Evolutionary conservation across 1,140 invertebrate species (phyloP).

Genomic region (Caenorhabditis tropicalis): DNA sequence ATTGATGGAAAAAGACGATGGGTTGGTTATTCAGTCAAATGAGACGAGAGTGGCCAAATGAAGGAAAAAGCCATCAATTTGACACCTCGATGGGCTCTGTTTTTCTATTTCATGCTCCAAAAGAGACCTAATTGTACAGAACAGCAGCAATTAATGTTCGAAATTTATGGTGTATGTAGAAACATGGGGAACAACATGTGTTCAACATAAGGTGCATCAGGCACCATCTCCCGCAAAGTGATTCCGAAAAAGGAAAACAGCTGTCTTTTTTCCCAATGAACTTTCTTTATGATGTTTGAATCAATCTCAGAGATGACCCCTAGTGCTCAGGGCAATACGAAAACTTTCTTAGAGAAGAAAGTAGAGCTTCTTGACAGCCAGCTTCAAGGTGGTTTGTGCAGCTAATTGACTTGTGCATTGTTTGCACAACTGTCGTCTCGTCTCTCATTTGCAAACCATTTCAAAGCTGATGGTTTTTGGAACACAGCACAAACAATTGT

Average conservation of each 20-base stretch:
- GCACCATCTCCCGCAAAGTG: background rate
- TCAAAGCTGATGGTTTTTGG: background rate
- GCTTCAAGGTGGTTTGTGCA: slow-evolving; percentile 38
- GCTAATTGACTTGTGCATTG: slow-evolving; percentile 31
- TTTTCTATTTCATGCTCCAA: slow-evolving; percentile 18
- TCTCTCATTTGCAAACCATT: slow-evolving; percentile 37
- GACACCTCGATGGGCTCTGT: slow-evolving; percentile 16
- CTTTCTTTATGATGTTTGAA: background rate
- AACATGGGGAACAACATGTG: slow-evolving; percentile 39
- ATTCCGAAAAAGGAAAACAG: background rate
- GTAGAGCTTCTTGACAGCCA: slow-evolving; percentile 16
- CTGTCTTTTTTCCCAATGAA: background rate
- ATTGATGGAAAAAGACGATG: slow-evolving; percentile 21
- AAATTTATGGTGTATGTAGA: slow-evolving; percentile 5
- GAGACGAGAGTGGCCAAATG: background rate
- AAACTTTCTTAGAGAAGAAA: background rate
- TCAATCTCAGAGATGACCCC: background rate
- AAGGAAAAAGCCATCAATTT: slow-evolving; percentile 26
- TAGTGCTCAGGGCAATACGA: background rate
- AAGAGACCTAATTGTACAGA: slow-evolving; percentile 31
- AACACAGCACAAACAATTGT: slow-evolving; percentile 24
- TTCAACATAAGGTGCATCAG: slow-evolving; percentile 16
- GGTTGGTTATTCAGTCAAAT: background rate
- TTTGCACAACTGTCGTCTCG: slow-evolving; percentile 32
- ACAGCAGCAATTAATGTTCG: slow-evolving; percentile 2